Evolutionary conservation across 2,797 vertebrate genomes (phyloP), one percentile per base, ranked within the genome.

Genomic region (Adelosebastes latens): DNA sequence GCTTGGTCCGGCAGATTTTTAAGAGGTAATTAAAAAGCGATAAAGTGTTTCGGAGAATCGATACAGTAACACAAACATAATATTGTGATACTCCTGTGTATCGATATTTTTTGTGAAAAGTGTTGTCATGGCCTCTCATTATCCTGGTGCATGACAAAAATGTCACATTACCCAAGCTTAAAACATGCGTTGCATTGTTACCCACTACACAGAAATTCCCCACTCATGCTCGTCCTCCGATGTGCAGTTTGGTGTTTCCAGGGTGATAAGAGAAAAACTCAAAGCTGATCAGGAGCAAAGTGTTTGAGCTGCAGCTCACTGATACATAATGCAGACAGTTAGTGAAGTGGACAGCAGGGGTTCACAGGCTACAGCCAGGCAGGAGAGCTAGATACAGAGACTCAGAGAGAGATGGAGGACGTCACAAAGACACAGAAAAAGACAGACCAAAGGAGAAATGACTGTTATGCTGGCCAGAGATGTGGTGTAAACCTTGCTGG

Each of bases 251-350:
- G 71, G 69, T 2, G 61, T 65, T 84, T 87, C 49, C 62, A 61
- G 32, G 65, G 80, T 58, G 70, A 83, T 72, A 27, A 82, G 68
- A 79, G 75, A 61, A 67, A 72, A 63, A 27, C 56, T 84, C 70
- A 70, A 68, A 87, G 49, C 73, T 77, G 34, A 83, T 88, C 68
- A 79, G 39, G 6, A 74, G 73, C 56, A 25, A 62, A 77, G 79
- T 36, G 72, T 83, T 83, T 72, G 62, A 84, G 75, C 71, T 65
- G 58, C 84, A 31, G 81, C 73, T 73, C 59, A 8, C 34, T 58
- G 75, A 90, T 91, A 79, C 79, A 92, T 88, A 87, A 91, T 87
- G 86, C 69, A 89, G 71, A 61, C 39, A 27, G 65, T 64, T 58
- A 70, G 55, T 22, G 14, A 78, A 75, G 70, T 29, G 80, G 80